Evolutionary conservation across 2,113 vertebrate genomes (phyloP).

Genomic region (Gobio gobio): DNA sequence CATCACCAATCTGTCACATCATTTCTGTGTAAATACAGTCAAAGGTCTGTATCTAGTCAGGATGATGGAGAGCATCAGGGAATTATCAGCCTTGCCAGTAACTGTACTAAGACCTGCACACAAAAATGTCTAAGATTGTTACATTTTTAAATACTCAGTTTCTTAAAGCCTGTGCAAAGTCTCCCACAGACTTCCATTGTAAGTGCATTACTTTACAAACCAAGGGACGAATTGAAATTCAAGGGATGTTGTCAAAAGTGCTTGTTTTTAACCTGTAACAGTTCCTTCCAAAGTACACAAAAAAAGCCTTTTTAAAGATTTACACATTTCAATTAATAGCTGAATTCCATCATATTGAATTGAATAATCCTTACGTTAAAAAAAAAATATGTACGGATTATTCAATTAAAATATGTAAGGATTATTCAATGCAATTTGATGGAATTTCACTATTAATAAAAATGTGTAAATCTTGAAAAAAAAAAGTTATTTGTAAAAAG

Average conservation of each 20-base stretch:
- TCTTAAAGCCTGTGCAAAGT: background rate
- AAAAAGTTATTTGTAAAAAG: background rate
- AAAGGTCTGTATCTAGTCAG: background rate
- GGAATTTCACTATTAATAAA: too few relatives aligned
- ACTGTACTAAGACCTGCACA: background rate
- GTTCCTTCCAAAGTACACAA: background rate
- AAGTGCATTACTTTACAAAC: background rate
- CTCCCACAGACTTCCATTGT: background rate
- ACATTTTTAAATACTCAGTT: background rate
- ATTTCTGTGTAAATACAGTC: conserved; percentile 4
- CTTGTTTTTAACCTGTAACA: background rate
- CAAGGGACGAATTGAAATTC: background rate
- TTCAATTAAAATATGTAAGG: too few relatives aligned
- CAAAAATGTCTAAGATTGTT: background rate
- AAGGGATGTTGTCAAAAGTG: background rate
- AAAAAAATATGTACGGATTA: too few relatives aligned
- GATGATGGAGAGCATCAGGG: background rate
- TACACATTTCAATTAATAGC: too few relatives aligned
- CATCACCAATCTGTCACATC: conserved; percentile 3
- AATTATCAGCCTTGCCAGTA: background rate
- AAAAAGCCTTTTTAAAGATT: too few relatives aligned
- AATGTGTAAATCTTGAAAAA: too few relatives aligned
- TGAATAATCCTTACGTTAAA: too few relatives aligned
- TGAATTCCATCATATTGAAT: too few relatives aligned
- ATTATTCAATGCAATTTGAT: too few relatives aligned